Conservation (phyloP, 2,888 invertebrate species). For the Agrochola lychnidis region DNA sequence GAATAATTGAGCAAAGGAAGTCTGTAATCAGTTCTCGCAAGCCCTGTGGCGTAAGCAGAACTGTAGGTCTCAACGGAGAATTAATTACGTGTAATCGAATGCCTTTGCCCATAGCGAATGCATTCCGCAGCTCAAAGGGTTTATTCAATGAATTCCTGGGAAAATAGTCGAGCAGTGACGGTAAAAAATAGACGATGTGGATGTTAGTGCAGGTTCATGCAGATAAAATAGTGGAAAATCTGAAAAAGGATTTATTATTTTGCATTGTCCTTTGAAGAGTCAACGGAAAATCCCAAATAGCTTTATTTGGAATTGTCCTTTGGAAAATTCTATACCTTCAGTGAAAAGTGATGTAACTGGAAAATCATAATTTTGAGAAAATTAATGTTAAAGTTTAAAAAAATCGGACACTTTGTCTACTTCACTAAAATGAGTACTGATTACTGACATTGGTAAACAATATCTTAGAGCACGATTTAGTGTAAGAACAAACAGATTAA, state of each 20-base stretch:
- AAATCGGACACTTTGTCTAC: too few species aligned
- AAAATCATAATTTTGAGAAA: too few species aligned
- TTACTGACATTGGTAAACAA: too few species aligned
- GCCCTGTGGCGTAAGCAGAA: background rate
- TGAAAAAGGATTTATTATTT: background rate
- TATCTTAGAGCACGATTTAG: too few species aligned
- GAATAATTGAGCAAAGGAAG: slow-evolving; percentile 13
- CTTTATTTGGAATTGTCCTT: too few species aligned
- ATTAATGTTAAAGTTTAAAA: too few species aligned
- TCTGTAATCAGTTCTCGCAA: slow-evolving; percentile 7
- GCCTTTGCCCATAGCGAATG: slow-evolving; percentile 20
- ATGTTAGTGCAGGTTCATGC: background rate
- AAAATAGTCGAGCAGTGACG: background rate
- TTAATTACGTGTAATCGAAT: slow-evolving; percentile 45
- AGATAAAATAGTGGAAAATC: background rate
- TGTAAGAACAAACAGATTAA: too few species aligned
- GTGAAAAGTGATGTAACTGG: too few species aligned
- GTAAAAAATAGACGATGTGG: background rate
- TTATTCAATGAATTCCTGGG: slow-evolving; percentile 26
- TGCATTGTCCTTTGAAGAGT: background rate
- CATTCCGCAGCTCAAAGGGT: slow-evolving; percentile 26
- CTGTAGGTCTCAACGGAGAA: slow-evolving; percentile 14
- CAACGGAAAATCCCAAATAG: background rate
- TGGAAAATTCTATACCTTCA: too few species aligned
- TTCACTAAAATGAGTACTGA: too few species aligned